A percentile compares a stretch with the other conserved stretches of the same genome.
phyloP scores from a whole-genome alignment of 2,113 vertebrate genomes.

The Manacus vitellinus region DNA sequence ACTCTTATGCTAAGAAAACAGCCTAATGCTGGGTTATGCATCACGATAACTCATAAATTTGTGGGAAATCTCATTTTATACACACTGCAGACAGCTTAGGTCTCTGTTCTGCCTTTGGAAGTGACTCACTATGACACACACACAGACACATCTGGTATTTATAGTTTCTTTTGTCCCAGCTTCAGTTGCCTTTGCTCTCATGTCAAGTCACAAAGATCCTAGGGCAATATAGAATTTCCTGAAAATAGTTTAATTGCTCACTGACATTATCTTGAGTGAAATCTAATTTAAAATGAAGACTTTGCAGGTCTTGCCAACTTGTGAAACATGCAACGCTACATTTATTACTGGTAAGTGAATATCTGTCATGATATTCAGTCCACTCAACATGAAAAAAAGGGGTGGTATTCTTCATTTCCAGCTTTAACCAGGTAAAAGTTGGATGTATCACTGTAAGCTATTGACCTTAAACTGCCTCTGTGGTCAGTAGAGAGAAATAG shows the following conservation, averaged over 20 bases:
- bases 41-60: neutral
- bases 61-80: slow-evolving; percentile 5
- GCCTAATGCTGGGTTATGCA: neutral
- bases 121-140: slow-evolving; percentile 22
- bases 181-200: slow-evolving; percentile 1
- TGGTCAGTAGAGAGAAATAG: slow-evolving; percentile 5
- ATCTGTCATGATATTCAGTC: neutral
- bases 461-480: slow-evolving; percentile 6
- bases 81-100: neutral
- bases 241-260: slow-evolving; percentile 55
- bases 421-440: neutral
- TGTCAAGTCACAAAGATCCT: slow-evolving; percentile 9
- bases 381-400: neutral
- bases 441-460: neutral
- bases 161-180: slow-evolving; percentile 48
- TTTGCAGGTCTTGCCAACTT: slow-evolving; percentile 11
- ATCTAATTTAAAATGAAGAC: slow-evolving; percentile 32
- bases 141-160: neutral
- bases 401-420: neutral
- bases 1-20: neutral
- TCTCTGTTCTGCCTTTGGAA: neutral
- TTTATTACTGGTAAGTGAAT: slow-evolving; percentile 8
- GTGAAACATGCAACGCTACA: neutral
- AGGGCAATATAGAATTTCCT: slow-evolving; percentile 28
- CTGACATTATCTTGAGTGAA: slow-evolving; percentile 28